Evolutionary conservation across 2,888 invertebrate genomes (phyloP), one percentile per base, ranked within the genome.

Genomic region (Mamestra brassicae): DNA sequence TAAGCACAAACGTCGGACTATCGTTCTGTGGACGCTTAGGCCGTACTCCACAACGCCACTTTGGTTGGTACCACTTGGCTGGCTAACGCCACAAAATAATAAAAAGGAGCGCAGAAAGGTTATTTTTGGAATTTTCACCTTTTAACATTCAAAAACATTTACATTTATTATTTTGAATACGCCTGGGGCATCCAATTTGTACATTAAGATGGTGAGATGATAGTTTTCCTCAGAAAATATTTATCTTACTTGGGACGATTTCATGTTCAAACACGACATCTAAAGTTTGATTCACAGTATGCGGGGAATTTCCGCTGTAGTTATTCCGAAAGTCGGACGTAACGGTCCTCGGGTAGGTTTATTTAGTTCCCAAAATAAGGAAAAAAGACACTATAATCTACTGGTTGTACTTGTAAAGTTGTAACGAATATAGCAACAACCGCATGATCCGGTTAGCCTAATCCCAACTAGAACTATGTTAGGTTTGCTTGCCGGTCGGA

Each of bases 291-390:
- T 34, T 60, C 42, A 34, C 38, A 11, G 42, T 50, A 72, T 45
- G 34, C 17, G 11, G 17, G n/a, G 50, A 26, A 26, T 47, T 50
- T 34, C 50, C 76, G 6, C 5, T 17, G 8, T n/a, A 17, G 36
- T n/a, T 17, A 34, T 17, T 55, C 34, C 47, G 15, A 36, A 42
- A 76, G n/a, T 17, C 0, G 6, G 13, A 17, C 26, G 34, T 64
- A 50, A 38, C n/a, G 11, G 15, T 10, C 2, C 50, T 52, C 47
- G n/a, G 8, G 5, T 69, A 55, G n/a, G 57, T 71, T 50, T 15
- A 34, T 55, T n/a, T 13, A 58, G 45, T 45, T 76, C 17, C 36
- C 34, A 7, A 75, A 75, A 65, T 50, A 64, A 42, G 42, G 17
- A 52, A 52, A 52, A 17, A 3, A 42, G 57, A 34, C 34, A 17